Base-by-base conservation (phyloP, 2,113 vertebrate species). In the Amphilophus citrinellus region DNA sequence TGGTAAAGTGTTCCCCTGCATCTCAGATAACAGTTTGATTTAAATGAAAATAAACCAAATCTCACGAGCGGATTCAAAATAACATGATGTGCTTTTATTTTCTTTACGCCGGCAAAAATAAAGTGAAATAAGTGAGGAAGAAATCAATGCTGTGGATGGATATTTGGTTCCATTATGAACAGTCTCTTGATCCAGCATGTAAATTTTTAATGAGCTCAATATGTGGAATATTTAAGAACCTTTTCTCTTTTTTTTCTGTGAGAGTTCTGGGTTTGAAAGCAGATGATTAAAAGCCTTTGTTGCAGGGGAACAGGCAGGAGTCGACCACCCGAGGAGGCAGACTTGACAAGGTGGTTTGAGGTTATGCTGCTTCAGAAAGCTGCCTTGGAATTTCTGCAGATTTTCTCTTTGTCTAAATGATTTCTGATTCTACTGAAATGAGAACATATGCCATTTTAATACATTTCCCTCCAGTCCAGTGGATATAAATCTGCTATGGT, bases 1-100 rank as follows among this genome's bases (percentile, higher is more conserved):
- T 39, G 14, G 60, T 2, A 2, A 7, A 85, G 76, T 18, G n/a
- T 44, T 82, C 6, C 50, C 20, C 10, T 11, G 44, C 24, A 58
- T 77, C 50, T 83, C 44, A 59, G 22, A 2, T 50, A 7, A 50
- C 44, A 71, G 5, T 37, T 37, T 76, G 44, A 61, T 78, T 66
- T 82, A 39, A 82, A 17, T 17, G n/a, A 80, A 75, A 84, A 78
- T n/a, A 50, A 14, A 2, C 24, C n/a, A 58, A 75, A 9, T 6
- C n/a, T 61, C 32, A 20, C 10, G 32, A 30, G 35, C 13, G 56
- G 35, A 65, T 35, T 76, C 35, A 39, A 6, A 62, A 13, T 65
- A 8, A n/a, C n/a, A 58, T 13, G 10, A 24, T 2, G 10, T 2
- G 24, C 10, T 58, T 58, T 13, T 10, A n/a, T 37, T 35, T 30